Evolutionary conservation across 2,888 invertebrate species (phyloP), one percentile per base, ranked within the genome.

Genomic region (Heteromyza rotundicornis): DNA sequence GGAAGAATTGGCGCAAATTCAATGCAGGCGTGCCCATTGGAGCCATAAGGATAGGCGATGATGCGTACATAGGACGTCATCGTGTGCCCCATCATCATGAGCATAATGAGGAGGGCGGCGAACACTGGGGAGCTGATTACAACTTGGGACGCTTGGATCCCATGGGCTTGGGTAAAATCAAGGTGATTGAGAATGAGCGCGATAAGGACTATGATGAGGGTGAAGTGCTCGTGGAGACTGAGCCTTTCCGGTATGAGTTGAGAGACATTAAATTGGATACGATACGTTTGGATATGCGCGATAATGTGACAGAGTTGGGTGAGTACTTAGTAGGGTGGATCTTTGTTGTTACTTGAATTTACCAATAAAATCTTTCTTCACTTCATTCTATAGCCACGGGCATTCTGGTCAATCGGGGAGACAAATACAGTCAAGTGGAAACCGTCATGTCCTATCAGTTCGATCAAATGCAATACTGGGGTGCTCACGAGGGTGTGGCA

Each of bases 171-270:
- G 93, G 93, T 10, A 87, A 88, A 71, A 87, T 92, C 67, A 85
- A 87, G 67, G 88, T 90, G 35, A 88, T 90, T 61, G 88, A 89
- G 74, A 87, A 88, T 62, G 84, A 88, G 62, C 85, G 86, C 53
- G 86, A 86, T 65, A 73, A 74, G 61, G 84, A 85, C 50, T 87
- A 86, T 73, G 87, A 86, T 63, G 87, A 86, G 53, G 93, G 93
- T 0, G 91, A 94, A 77, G 87, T 95, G 55, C 84, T 95, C 23
- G 87, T 91, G 7, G 94, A 94, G 84, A 88, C 90, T 0, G 94
- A 94, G 80, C 94, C 94, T 1, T 85, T 87, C 35, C 86, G 87
- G 61, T 95, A 95, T 78, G 91, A 92, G 79, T 82, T 94, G 70
- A 88, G 87, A 59, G 85, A 86, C 61, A 87, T 91, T n/a, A 86